Conservation (phyloP, 2,113 vertebrate species). For the Ctenomys sociabilis region DNA sequence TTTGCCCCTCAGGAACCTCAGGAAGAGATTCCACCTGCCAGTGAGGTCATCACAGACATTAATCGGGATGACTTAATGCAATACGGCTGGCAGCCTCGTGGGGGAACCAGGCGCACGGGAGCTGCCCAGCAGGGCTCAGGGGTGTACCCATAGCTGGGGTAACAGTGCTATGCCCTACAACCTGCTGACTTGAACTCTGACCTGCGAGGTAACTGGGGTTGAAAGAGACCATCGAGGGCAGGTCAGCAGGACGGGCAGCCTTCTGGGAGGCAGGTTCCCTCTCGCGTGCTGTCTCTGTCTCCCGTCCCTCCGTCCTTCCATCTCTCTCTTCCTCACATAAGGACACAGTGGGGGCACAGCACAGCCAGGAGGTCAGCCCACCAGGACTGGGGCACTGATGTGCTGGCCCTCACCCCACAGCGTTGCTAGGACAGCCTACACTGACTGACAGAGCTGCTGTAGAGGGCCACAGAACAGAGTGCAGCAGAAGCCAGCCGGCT, state of each 20-base stretch:
- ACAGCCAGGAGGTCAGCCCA: not conserved
- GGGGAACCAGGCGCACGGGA: not conserved
- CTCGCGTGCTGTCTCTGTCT: not conserved
- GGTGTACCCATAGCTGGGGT: not conserved
- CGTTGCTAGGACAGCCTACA: no score
- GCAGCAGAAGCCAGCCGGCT: not conserved
- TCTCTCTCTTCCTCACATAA: no score
- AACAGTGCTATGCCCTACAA: not conserved
- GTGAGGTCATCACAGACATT: not conserved
- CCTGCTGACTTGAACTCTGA: not conserved
- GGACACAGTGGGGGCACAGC: not conserved
- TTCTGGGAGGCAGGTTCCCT: not conserved
- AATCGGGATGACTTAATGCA: not conserved
- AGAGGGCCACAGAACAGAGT: not conserved
- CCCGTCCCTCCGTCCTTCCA: not conserved
- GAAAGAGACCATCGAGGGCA: not conserved
- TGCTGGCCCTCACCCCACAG: not conserved
- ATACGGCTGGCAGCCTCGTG: rapidly evolving
- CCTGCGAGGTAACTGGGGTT: not conserved
- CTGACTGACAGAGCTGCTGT: not conserved
- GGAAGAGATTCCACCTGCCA: not conserved
- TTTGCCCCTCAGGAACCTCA: not conserved
- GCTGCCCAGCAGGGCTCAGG: not conserved
- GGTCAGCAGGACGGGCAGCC: not conserved
- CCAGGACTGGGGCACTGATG: not conserved